A percentile compares a stretch with the other conserved stretches of the same genome.
phyloP scores from a whole-genome alignment of 2,888 invertebrate species.

The Eupithecia exiguata region DNA sequence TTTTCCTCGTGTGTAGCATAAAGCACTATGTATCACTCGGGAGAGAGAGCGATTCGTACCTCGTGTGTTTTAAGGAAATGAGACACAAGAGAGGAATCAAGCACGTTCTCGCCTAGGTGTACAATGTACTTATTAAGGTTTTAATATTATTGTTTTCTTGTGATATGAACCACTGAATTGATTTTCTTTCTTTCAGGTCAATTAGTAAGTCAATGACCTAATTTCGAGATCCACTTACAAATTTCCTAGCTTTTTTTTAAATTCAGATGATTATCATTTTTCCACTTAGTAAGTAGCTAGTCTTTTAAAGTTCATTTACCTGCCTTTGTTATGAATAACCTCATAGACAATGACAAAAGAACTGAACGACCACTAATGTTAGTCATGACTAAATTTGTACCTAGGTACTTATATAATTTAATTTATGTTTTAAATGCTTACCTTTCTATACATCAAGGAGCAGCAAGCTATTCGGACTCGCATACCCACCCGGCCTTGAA shows the following conservation, averaged over 20 bases:
- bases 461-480: conserved; percentile 90
- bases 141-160: no score
- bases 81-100: no score
- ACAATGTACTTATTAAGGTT: no score
- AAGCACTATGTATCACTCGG: no score
- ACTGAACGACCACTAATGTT: neutral
- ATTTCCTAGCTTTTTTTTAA: neutral
- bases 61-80: no score
- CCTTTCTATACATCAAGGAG: conserved; percentile 93
- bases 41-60: no score
- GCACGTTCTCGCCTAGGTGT: no score
- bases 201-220: no score
- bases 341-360: conserved; percentile 2
- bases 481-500: conserved; percentile 88
- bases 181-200: no score
- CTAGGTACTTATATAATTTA: no score
- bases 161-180: no score
- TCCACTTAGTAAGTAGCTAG: neutral
- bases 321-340: neutral
- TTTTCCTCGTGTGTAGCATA: no score
- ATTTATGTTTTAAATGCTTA: neutral
- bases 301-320: conserved; percentile 5
- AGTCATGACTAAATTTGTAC: neutral
- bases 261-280: neutral
- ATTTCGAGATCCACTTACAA: neutral